Base-by-base conservation (phyloP, 2,113 vertebrate genomes). In the Lepidothrix coronata region DNA sequence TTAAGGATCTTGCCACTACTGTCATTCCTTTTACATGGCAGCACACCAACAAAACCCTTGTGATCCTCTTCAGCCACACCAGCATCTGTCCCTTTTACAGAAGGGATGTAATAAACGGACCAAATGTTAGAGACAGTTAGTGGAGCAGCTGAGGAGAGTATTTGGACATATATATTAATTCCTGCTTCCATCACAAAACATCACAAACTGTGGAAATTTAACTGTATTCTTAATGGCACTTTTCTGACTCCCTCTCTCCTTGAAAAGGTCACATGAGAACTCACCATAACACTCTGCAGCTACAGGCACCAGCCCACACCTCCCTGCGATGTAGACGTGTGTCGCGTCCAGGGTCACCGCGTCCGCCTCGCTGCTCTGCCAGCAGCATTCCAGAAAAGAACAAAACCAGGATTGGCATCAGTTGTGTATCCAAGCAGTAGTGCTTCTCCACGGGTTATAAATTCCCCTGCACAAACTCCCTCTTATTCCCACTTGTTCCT, bases 281-380 rank as follows among this genome's bases (percentile, higher is more conserved):
- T 97, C 91, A 99, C 99, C 98, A 85, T 99, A 99, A 96, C 98
- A 99, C 93, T 99, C 99, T 20, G 98, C 97, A 77, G 98, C 98
- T 31, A 99, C 98, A 31, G 99, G 98, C 63, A 98, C 98, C 49
- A 99, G 97, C 24, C 98, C 98, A 93, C 99, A 99, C 92, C 95
- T 98, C 46, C 98, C 98, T 78, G 98, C 99, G 25, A 99, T 98
- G 95, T 98, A 99, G 33, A 98, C 88, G 39, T 99, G 98, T 9
- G 98, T 99, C 35, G 99, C 98, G 2, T 99, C 99, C 97, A 99
- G 95, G 3, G 99, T 99, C 52, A 98, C 99, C 0, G 98, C 98
- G 63, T 99, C 99, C 58, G 98, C 98, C 94, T 99, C 98, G 68
- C 99, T 98, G 82, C 97, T 98, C 99, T 99, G 95, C 51, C 97